Conservation (phyloP, 2,888 invertebrate species). For the Drosophila leonis region DNA sequence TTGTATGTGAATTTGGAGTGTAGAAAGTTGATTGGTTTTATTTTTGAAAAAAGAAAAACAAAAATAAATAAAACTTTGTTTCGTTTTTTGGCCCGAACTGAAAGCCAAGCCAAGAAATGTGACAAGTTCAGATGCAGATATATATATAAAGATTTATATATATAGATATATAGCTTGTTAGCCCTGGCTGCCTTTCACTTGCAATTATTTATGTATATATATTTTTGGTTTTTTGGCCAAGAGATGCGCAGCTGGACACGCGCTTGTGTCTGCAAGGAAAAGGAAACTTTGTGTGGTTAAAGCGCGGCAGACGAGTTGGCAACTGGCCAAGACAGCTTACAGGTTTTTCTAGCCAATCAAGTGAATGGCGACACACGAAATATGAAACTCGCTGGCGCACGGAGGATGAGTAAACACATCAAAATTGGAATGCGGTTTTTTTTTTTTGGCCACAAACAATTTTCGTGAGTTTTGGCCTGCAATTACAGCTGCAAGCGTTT, state of each 20-base stretch:
- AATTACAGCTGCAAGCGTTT: slow-evolving; percentile 20
- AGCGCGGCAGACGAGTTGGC: slow-evolving; percentile 32
- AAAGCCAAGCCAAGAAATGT: slow-evolving; percentile 46
- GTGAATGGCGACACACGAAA: slow-evolving; percentile 72
- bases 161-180: slow-evolving; percentile 20
- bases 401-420: slow-evolving; percentile 11
- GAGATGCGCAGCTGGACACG: slow-evolving; percentile 57
- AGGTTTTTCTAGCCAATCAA: slow-evolving; percentile 61
- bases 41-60: slow-evolving; percentile 22
- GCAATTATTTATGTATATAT: slow-evolving; percentile 47
- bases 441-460: slow-evolving; percentile 63
- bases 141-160: slow-evolving; percentile 1
- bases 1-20: slow-evolving; percentile 68
- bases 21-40: slow-evolving; percentile 78
- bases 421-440: slow-evolving; percentile 70
- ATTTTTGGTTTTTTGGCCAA: slow-evolving; percentile 4
- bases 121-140: slow-evolving; percentile 36
- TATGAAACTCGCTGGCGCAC: slow-evolving; percentile 43
- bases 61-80: slow-evolving; percentile 8
- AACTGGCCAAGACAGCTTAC: slow-evolving; percentile 23
- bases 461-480: slow-evolving; percentile 53
- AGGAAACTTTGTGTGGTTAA: slow-evolving; percentile 62
- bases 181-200: slow-evolving; percentile 72
- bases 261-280: slow-evolving; percentile 51
- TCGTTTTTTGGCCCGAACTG: slow-evolving; percentile 23